phyloP scores from a whole-genome alignment of 2,888 invertebrate genomes.

The Noctuana brunneofusca region DNA sequence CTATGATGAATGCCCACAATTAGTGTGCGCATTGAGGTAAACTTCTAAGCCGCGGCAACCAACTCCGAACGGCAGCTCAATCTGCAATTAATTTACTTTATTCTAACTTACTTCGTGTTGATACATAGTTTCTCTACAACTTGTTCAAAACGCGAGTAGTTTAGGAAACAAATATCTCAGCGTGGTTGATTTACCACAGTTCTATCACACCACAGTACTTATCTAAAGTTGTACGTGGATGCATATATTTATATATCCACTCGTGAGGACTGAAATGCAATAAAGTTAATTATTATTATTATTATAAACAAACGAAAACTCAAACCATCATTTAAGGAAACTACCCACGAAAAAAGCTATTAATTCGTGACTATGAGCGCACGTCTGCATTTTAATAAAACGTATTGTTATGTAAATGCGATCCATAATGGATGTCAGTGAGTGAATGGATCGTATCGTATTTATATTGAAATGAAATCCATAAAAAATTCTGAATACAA shows the following conservation, averaged over 20 bases:
- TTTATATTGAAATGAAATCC: conserved; percentile 30
- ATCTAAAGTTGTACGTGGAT: too few relatives aligned
- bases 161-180: conserved; percentile 16
- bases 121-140: background rate
- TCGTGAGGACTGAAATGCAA: too few relatives aligned
- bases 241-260: too few relatives aligned
- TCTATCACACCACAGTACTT: too few relatives aligned
- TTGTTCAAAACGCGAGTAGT: background rate
- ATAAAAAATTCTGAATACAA: conserved; percentile 16
- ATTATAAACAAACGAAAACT: too few relatives aligned
- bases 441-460: conserved; percentile 7
- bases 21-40: conserved; percentile 51
- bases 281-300: too few relatives aligned
- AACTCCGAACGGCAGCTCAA: conserved; percentile 49
- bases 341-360: background rate
- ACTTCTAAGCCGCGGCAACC: conserved; percentile 47
- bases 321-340: too few relatives aligned
- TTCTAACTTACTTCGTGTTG: background rate
- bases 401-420: conserved; percentile 23
- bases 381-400: conserved; percentile 11
- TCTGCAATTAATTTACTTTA: conserved; percentile 46
- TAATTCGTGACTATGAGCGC: background rate
- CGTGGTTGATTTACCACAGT: too few relatives aligned
- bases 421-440: conserved; percentile 8
- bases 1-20: conserved; percentile 44